A percentile compares a stretch with the other conserved stretches of the same genome.
Conservation (phyloP, 2,113 vertebrate species). For the Drymodes brunneopygia region DNA sequence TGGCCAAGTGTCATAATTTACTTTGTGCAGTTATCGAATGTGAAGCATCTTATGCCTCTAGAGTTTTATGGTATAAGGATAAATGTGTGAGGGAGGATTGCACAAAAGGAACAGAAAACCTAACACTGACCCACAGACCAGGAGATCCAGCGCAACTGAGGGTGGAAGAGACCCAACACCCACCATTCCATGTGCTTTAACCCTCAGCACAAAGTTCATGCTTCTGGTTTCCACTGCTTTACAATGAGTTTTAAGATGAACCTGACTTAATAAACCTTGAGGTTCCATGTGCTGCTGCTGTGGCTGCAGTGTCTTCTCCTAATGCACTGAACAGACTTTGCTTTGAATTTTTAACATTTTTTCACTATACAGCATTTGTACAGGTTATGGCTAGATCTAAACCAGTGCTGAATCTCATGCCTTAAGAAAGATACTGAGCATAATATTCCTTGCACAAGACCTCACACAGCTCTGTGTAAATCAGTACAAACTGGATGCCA, state of each 20-base stretch:
- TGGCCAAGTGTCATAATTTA: background rate
- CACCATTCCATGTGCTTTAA: accelerated
- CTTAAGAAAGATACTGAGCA: background rate
- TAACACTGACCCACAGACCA: background rate
- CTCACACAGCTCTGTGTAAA: background rate
- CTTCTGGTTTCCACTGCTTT: background rate
- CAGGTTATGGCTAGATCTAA: background rate
- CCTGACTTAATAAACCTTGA: background rate
- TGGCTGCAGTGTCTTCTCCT: accelerated
- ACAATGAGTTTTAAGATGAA: background rate
- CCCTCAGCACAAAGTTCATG: background rate
- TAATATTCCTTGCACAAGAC: background rate
- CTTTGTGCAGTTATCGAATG: accelerated
- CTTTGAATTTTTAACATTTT: background rate
- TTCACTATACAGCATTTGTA: background rate
- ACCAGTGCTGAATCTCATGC: background rate
- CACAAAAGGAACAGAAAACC: background rate
- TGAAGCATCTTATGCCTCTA: accelerated
- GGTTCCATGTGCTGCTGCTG: background rate
- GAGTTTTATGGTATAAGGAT: accelerated
- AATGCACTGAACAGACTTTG: background rate
- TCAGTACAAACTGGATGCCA: background rate
- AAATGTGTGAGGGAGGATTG: background rate
- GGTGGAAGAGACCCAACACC: background rate
- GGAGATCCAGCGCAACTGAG: background rate